Evolutionary conservation across 1,140 invertebrate genomes (phyloP).

Genomic region (Heliothis subflexa): DNA sequence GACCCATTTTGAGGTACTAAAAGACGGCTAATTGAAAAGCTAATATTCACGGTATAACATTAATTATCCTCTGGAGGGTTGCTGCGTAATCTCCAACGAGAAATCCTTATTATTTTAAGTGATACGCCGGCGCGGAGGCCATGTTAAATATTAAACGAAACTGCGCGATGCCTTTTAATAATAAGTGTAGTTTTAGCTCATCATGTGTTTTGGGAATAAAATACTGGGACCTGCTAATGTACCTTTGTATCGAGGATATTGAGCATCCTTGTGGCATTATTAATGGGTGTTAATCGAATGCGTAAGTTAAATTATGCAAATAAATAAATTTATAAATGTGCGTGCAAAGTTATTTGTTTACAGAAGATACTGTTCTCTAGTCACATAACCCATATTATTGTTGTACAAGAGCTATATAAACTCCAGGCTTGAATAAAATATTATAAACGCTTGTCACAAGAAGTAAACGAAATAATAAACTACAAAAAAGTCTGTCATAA

Average conservation of each 20-base stretch:
- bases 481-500: not conserved
- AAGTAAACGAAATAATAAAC: not conserved
- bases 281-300: constrained; percentile 17
- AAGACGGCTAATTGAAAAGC: constrained; percentile 82
- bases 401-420: no score
- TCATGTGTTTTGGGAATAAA: constrained; percentile 38
- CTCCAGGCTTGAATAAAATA: no score
- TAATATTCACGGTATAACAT: constrained; percentile 81
- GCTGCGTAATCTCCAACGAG: constrained; percentile 67
- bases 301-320: not conserved
- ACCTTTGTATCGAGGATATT: constrained; percentile 20
- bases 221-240: constrained; percentile 21
- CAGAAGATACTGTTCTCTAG: no score
- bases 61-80: constrained; percentile 77
- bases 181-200: constrained; percentile 40
- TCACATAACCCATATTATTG: no score
- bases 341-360: no score
- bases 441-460: not conserved
- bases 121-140: constrained; percentile 50
- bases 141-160: constrained; percentile 59
- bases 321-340: not conserved
- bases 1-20: constrained; percentile 76
- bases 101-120: constrained; percentile 78
- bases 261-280: not conserved
- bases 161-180: constrained; percentile 46